phyloP scores from a whole-genome alignment of 2,113 vertebrate genomes.

The Panthera uncia region DNA sequence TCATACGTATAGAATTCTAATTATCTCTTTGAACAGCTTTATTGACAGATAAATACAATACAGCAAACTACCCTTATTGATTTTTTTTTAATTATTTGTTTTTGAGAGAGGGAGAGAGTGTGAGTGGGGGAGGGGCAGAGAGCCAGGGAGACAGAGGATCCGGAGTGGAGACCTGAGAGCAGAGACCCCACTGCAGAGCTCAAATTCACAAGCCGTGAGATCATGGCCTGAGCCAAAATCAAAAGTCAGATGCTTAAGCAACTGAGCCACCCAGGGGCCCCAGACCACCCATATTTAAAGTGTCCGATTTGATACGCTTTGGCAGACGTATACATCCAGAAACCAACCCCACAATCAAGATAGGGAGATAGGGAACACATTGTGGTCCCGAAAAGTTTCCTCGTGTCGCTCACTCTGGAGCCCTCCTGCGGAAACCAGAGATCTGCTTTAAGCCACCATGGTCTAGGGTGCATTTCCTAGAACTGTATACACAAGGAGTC shows the following conservation, averaged over 20 bases:
- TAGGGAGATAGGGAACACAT: not conserved
- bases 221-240: too few species aligned
- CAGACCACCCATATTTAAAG: not conserved
- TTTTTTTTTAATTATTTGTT: too few species aligned
- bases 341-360: not conserved
- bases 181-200: too few species aligned
- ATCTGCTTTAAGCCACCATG: too few species aligned
- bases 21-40: not conserved
- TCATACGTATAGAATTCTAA: not conserved
- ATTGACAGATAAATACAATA: not conserved
- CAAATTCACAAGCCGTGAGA: too few species aligned
- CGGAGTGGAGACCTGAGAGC: too few species aligned
- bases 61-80: not conserved
- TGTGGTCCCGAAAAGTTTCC: too few species aligned
- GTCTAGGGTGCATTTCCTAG: not conserved
- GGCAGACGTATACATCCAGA: not conserved
- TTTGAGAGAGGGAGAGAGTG: too few species aligned
- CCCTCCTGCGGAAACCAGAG: not conserved
- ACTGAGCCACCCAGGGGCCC: too few species aligned
- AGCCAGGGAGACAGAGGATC: too few species aligned
- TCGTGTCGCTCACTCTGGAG: accelerated
- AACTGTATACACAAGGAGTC: not conserved
- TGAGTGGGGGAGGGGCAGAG: too few species aligned
- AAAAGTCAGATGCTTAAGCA: too few species aligned
- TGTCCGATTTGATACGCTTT: not conserved